These are phyloP conservation scores for Halocynthia aurantium DNA, from an alignment of 23 tunicate species.

Conservation along the genomic window DNA sequence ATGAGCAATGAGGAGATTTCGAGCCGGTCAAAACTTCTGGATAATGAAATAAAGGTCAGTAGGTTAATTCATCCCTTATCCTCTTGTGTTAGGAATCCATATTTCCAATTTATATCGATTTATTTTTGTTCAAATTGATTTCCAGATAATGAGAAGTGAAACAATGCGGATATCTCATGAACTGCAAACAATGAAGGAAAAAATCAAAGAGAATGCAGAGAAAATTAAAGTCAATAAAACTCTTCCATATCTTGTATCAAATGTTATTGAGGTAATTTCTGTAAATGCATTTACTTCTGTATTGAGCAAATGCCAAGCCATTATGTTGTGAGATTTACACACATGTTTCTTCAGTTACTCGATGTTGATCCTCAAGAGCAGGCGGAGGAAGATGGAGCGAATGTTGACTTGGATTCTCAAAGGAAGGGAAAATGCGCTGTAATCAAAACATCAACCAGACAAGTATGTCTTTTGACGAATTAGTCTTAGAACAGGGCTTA, in stretches of 20 bases:
- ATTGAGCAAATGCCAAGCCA: background rate
- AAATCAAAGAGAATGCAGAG: conserved; percentile 98
- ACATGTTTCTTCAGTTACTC: conserved; percentile 42
- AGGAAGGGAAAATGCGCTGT: conserved; percentile 98
- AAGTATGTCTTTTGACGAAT: conserved; percentile 22
- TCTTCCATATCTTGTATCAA: conserved; percentile 93
- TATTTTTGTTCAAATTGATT: background rate
- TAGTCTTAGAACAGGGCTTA: too few species aligned
- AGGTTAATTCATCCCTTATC: too few species aligned
- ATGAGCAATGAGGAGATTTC: conserved; percentile 89
- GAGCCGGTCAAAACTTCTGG: conserved; percentile 76
- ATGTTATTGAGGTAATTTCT: conserved; percentile 90
- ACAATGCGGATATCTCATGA: conserved; percentile 89
- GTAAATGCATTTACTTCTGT: background rate
- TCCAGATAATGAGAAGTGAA: conserved; percentile 93
- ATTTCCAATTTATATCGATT: background rate
- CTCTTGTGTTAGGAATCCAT: background rate
- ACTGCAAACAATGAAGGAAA: conserved; percentile 95
- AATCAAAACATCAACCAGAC: conserved; percentile 96
- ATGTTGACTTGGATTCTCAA: conserved; percentile 91
- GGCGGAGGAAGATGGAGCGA: conserved; percentile 96
- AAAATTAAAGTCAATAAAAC: conserved; percentile 98
- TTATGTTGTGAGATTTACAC: background rate
- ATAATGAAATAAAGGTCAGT: conserved; percentile 85
- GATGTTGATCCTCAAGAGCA: conserved; percentile 99